phyloP scores from a whole-genome alignment of 2,797 vertebrate species.

The Choloepus didactylus region DNA sequence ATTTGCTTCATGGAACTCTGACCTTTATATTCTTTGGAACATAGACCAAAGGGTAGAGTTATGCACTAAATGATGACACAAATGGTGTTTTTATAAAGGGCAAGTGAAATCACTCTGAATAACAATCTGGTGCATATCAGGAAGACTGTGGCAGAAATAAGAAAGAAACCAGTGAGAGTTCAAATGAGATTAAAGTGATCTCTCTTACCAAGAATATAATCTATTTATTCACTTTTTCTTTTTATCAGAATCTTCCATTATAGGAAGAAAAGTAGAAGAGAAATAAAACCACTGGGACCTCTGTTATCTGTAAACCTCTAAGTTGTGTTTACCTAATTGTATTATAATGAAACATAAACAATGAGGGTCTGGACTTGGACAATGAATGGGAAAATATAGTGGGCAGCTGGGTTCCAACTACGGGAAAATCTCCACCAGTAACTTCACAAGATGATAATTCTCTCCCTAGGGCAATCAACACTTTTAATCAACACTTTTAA shows the following conservation, averaged over 20 bases:
- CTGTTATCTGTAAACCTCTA: constrained; percentile 50
- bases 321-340: constrained; percentile 43
- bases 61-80: not conserved
- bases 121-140: not conserved
- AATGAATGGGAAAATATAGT: constrained; percentile 24
- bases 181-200: constrained; percentile 56
- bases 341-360: constrained; percentile 67
- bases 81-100: constrained; percentile 2
- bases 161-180: constrained; percentile 42
- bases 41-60: not conserved
- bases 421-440: constrained; percentile 58
- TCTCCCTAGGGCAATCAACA: constrained; percentile 59
- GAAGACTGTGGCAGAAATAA: not conserved
- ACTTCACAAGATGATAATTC: constrained; percentile 51
- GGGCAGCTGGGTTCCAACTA: constrained; percentile 58
- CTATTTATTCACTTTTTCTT: constrained; percentile 23
- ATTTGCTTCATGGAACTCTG: not conserved
- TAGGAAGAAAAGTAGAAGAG: constrained; percentile 39
- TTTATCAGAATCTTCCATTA: constrained; percentile 60
- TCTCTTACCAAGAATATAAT: not conserved
- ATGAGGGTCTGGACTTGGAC: not conserved
- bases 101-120: not conserved
- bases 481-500: constrained; percentile 23
- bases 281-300: constrained; percentile 27
- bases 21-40: not conserved